These are phyloP conservation scores for Pogonognathellus flavescens DNA, from an alignment of 1,140 invertebrate species.

Conservation along the genomic window DNA sequence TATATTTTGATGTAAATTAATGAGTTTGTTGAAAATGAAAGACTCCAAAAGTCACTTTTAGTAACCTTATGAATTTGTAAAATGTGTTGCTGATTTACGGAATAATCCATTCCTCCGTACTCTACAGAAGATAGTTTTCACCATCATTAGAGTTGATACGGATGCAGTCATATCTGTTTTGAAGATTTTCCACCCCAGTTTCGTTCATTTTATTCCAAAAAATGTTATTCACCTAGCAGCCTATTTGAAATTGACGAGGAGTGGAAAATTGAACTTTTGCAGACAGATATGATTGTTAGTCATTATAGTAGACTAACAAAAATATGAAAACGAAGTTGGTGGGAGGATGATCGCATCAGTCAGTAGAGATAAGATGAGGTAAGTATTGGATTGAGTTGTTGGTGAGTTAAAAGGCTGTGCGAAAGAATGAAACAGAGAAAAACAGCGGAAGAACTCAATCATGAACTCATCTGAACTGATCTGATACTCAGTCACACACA, in stretches of 20 bases:
- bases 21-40: conserved; percentile 47
- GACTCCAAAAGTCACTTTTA: conserved; percentile 34
- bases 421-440: conserved; percentile 56
- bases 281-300: conserved; percentile 38
- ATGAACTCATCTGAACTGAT: conserved; percentile 62
- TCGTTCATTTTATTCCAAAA: background rate
- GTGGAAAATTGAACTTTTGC: conserved; percentile 3
- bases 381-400: conserved; percentile 62
- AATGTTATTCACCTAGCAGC: background rate
- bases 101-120: conserved; percentile 2
- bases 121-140: conserved; percentile 10
- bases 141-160: background rate
- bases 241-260: background rate
- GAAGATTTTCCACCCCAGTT: background rate
- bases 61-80: conserved; percentile 13
- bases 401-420: conserved; percentile 55
- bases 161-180: conserved; percentile 40
- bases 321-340: conserved; percentile 37
- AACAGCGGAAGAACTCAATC: conserved; percentile 63
- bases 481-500: conserved; percentile 64
- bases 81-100: conserved; percentile 9
- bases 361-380: conserved; percentile 29
- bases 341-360: conserved; percentile 39
- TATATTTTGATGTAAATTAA: conserved; percentile 39
- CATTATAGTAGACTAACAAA: conserved; percentile 31